Evolutionary conservation across 2,888 invertebrate species (phyloP).

Genomic region (Cryptophagus acutangulus): DNA sequence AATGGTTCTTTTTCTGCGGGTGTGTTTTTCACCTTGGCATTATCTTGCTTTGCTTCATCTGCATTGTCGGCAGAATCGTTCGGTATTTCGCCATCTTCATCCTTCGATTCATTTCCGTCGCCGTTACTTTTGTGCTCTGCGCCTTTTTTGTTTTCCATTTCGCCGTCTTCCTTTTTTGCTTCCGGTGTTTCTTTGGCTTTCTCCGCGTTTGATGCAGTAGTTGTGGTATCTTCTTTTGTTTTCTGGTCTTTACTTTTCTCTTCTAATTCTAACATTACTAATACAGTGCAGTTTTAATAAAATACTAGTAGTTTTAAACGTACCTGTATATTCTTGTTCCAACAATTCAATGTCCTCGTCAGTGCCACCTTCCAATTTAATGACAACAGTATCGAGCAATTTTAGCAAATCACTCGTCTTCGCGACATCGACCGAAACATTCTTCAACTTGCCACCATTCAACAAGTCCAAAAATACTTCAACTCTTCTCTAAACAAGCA

Average conservation of each 20-base stretch:
- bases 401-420: slow-evolving; percentile 78
- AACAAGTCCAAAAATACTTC: slow-evolving; percentile 85
- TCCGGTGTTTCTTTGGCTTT: slow-evolving; percentile 37
- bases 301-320: slow-evolving; percentile 4
- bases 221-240: slow-evolving; percentile 31
- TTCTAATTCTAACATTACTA: slow-evolving; percentile 32
- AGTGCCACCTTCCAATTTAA: slow-evolving; percentile 89
- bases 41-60: slow-evolving; percentile 18
- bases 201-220: slow-evolving; percentile 26
- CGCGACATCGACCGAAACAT: slow-evolving; percentile 78
- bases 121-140: slow-evolving; percentile 28
- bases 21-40: too few relatives aligned
- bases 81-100: slow-evolving; percentile 11
- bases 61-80: slow-evolving; percentile 9
- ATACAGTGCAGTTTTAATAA: not conserved
- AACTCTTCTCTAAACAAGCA: slow-evolving; percentile 73
- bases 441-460: slow-evolving; percentile 66
- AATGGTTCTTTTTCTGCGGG: slow-evolving; percentile 25
- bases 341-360: slow-evolving; percentile 83
- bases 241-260: slow-evolving; percentile 38
- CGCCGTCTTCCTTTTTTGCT: slow-evolving; percentile 40
- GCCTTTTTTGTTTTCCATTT: slow-evolving; percentile 33
- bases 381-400: slow-evolving; percentile 92
- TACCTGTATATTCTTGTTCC: slow-evolving; percentile 60
- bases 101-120: slow-evolving; percentile 14